Evolutionary conservation across 2,113 vertebrate genomes (phyloP), one percentile per base, ranked within the genome.

Genomic region (Cebidichthys violaceus): DNA sequence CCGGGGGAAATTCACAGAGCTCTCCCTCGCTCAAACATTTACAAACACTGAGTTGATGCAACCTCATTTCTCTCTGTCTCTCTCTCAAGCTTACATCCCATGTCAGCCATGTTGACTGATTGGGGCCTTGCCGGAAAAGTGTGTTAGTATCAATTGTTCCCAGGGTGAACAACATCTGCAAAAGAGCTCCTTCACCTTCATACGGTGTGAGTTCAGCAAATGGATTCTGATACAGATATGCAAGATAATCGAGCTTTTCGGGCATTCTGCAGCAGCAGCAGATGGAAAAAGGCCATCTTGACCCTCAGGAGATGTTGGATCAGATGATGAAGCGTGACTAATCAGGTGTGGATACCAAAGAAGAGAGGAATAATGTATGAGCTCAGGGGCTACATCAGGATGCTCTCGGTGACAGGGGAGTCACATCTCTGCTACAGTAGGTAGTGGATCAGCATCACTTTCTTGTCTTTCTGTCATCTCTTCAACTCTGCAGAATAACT

Each of bases 11-110:
- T 81, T 81, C 50, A 70, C 83, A 81, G 82, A 77, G 70, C 82
- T 79, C 52, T 84, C 74, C 39, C 69, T 84, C 67, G 75, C 79
- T 85, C 37, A 45, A 90, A 88, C 81, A 87, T 92, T 88, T 84
- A 73, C 70, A 88, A 83, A 87, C 81, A 84, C 59, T 68, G 77
- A 71, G 73, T 79, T 82, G 81, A 86, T 31, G 41, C 80, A 85
- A 83, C 66, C 68, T 20, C 33, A 17, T 39, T 27, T 57, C 41
- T 72, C 20, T 57, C 54, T 27, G n/a, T 55, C 22, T 24, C n/a
- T 47, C 45, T 20, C 43, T 67, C 14, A 74, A 39, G 80, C 77
- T 86, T 75, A 88, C 64, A 84, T 74, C 82, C 67, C 67, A 75
- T 81, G 75, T 69, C 75, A 84, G 76, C 4, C 52, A 24, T 75